Evolutionary conservation across 2,797 vertebrate species (phyloP), one percentile per base, ranked within the genome.

Genomic region (Agapornis canus): DNA sequence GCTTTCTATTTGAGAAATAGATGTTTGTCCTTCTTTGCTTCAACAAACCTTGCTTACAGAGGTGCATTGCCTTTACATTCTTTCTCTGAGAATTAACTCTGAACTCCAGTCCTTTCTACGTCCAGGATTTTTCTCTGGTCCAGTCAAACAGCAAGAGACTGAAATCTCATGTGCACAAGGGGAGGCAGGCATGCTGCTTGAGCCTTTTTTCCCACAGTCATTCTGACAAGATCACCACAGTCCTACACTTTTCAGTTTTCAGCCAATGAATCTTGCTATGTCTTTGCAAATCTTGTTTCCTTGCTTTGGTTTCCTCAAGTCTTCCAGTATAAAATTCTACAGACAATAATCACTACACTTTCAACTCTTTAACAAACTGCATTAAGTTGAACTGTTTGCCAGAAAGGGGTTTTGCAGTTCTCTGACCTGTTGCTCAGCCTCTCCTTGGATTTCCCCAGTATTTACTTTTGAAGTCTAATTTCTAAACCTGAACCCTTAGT

Each of bases 61-160:
- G 39, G 23, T 54, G 26, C 0, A 0, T 0, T 61, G 32, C 48
- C 27, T 23, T 56, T 42, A 56, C 20, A 6, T 37, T 52, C 23
- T 31, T 32, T 20, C 45, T 48, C 2, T 35, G 35, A 37, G 26
- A 51, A 81, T 45, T 25, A 37, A 35, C 23, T 60, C 51, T 22
- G 22, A 69, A 51, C 42, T 69, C 75, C 27, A 68, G 21, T 11
- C n/a, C 43, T 60, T 40, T 64, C 43, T 35, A 7, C 0, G 6
- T 6, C 48, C n/a, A 59, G 20, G 35, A 17, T 26, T 68, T 35
- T 59, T 27, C 57, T 22, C 56, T 47, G 42, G 6, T 11, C n/a
- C 31, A 49, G 35, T 48, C 81, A 57, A 52, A 61, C 3, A 21
- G 27, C 22, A 32, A 42, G 18, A 68, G 54, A 47, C 35, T 31